Conservation (phyloP, 2,888 invertebrate species). For the Lepeophtheirus nordmannii region DNA sequence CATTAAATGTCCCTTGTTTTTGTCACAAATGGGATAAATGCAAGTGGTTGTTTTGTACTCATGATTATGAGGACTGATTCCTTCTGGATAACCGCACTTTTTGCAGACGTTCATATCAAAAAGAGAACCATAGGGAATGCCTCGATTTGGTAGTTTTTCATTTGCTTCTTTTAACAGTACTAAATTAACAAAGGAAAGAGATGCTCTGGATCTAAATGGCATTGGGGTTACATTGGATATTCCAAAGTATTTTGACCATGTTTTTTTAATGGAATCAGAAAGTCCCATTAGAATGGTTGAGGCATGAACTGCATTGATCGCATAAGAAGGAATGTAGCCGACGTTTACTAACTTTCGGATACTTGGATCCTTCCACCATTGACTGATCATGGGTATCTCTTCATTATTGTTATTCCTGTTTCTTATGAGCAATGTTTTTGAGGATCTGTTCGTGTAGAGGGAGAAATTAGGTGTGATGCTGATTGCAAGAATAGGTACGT, state of each 20-base stretch:
- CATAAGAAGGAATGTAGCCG: not conserved
- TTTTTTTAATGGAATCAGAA: not conserved
- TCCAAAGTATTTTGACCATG: not conserved
- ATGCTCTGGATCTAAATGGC: not conserved
- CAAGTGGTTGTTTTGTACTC: not conserved
- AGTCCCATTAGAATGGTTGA: not conserved
- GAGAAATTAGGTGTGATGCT: not conserved
- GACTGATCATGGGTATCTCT: not conserved
- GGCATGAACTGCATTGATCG: not conserved
- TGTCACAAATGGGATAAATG: not conserved
- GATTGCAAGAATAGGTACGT: not conserved
- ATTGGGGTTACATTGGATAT: not conserved
- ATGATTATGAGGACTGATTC: not conserved
- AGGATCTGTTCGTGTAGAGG: not conserved
- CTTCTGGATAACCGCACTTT: not conserved
- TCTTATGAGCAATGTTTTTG: not conserved
- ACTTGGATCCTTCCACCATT: constrained; percentile 3
- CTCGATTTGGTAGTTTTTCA: not conserved
- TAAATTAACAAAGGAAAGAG: not conserved
- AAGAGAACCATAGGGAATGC: not conserved
- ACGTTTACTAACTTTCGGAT: not conserved
- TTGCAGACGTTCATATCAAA: not conserved
- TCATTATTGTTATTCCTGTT: not conserved
- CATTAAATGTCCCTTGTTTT: not conserved
- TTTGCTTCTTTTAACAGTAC: not conserved